A percentile compares a stretch with the other conserved stretches of the same genome.
phyloP scores from a whole-genome alignment of 2,888 invertebrate genomes.

The Scaptomyza parva region DNA sequence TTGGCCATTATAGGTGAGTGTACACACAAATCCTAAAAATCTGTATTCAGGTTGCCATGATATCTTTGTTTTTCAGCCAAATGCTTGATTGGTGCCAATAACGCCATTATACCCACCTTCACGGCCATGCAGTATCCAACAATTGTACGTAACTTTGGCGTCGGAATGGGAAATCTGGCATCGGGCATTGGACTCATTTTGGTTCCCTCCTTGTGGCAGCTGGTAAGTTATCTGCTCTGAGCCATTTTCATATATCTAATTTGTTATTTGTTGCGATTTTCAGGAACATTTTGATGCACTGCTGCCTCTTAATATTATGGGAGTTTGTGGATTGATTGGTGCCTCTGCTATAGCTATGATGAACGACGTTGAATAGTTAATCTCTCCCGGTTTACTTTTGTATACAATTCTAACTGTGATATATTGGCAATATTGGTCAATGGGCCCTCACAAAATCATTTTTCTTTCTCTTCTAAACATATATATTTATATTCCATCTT shows the following conservation, averaged over 20 bases:
- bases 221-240: constrained; percentile 86
- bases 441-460: constrained; percentile 49
- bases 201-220: constrained; percentile 91
- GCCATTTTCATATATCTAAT: background rate
- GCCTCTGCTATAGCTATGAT: constrained; percentile 86
- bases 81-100: constrained; percentile 91
- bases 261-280: constrained; percentile 14
- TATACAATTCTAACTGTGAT: constrained; percentile 64
- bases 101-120: constrained; percentile 91
- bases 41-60: constrained; percentile 1
- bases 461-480: constrained; percentile 35
- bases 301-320: constrained; percentile 86
- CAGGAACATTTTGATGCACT: constrained; percentile 85
- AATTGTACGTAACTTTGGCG: constrained; percentile 89
- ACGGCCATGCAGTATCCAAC: constrained; percentile 91
- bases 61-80: constrained; percentile 85
- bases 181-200: constrained; percentile 91
- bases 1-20: constrained; percentile 89
- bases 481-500: constrained; percentile 32
- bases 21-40: background rate
- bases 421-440: constrained; percentile 60
- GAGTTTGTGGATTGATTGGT: constrained; percentile 85
- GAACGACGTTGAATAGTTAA: constrained; percentile 81
- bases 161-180: constrained; percentile 90
- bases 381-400: constrained; percentile 10